phyloP scores from a whole-genome alignment of 2,888 invertebrate species.

The Himalopsyche japonica region DNA sequence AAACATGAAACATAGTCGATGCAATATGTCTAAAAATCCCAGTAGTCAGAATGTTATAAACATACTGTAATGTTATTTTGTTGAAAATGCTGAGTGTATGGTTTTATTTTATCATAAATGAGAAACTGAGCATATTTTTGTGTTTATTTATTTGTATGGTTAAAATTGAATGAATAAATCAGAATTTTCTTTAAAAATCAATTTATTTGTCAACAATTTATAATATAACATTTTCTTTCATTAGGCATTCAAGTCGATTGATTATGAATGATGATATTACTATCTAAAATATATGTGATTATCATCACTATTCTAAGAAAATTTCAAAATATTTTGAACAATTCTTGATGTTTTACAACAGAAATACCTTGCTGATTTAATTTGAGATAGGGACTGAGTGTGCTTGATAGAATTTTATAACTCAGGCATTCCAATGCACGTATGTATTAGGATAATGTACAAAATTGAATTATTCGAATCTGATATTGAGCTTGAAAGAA shows the following conservation, averaged over 20 bases:
- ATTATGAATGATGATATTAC: neutral
- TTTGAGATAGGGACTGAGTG: too few species aligned
- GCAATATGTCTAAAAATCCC: neutral
- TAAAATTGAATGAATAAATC: neutral
- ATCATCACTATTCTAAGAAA: too few species aligned
- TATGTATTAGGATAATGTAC: too few species aligned
- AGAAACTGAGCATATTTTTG: neutral
- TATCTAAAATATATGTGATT: neutral
- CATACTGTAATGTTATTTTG: neutral
- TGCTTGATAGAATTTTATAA: too few species aligned
- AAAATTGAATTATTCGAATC: too few species aligned
- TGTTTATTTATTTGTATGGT: neutral
- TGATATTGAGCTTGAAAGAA: too few species aligned
- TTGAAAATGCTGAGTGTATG: neutral
- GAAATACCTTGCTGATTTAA: neutral
- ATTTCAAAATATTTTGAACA: neutral
- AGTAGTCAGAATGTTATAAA: slow-evolving; percentile 23
- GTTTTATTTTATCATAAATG: neutral
- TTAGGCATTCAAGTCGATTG: neutral
- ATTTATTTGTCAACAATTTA: neutral
- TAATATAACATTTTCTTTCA: neutral
- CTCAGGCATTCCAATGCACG: too few species aligned
- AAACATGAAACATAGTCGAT: slow-evolving; percentile 63
- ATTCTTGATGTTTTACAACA: neutral
- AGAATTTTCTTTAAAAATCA: neutral